Conservation (phyloP, 2,888 invertebrate species). For the Drosophila stalkeri region DNA sequence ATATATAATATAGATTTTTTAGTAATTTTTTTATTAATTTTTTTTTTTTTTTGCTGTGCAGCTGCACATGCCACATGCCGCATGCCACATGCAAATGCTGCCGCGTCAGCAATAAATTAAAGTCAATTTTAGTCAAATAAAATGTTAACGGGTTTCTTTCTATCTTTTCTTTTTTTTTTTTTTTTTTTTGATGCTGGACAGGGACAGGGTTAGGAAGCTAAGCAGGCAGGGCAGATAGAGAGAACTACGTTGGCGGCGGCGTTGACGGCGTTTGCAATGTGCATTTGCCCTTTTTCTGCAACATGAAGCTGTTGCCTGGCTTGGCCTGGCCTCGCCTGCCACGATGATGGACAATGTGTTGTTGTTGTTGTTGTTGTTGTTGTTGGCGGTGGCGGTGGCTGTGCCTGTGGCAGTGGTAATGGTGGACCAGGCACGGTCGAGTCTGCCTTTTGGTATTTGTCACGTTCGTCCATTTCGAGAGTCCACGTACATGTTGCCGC, state of each 20-base stretch:
- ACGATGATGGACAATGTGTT: slow-evolving; percentile 73
- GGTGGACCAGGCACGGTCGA: slow-evolving; percentile 22
- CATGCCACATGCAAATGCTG: slow-evolving; percentile 56
- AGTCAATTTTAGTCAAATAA: slow-evolving; percentile 81
- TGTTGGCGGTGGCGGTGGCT: slow-evolving; percentile 13
- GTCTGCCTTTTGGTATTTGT: slow-evolving; percentile 78
- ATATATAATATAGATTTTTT: background rate
- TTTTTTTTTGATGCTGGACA: slow-evolving; percentile 26
- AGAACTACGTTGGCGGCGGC: slow-evolving; percentile 55
- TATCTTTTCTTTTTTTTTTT: slow-evolving; percentile 13
- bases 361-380: slow-evolving; percentile 32
- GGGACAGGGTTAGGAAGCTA: slow-evolving; percentile 5
- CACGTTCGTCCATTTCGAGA: slow-evolving; percentile 84
- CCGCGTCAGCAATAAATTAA: slow-evolving; percentile 80
- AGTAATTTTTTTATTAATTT: background rate
- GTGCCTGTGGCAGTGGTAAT: slow-evolving; percentile 4
- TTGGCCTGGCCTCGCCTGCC: slow-evolving; percentile 22
- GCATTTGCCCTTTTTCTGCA: slow-evolving; percentile 76
- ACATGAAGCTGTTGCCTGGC: slow-evolving; percentile 41
- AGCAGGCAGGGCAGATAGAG: background rate
- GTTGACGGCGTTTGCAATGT: slow-evolving; percentile 51
- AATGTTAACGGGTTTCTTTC: slow-evolving; percentile 74
- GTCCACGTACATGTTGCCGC: slow-evolving; percentile 81
- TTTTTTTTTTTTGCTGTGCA: slow-evolving; percentile 18
- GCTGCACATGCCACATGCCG: slow-evolving; percentile 31